Evolutionary conservation across 2,888 invertebrate species (phyloP).

Genomic region (Trachelus tabidus): DNA sequence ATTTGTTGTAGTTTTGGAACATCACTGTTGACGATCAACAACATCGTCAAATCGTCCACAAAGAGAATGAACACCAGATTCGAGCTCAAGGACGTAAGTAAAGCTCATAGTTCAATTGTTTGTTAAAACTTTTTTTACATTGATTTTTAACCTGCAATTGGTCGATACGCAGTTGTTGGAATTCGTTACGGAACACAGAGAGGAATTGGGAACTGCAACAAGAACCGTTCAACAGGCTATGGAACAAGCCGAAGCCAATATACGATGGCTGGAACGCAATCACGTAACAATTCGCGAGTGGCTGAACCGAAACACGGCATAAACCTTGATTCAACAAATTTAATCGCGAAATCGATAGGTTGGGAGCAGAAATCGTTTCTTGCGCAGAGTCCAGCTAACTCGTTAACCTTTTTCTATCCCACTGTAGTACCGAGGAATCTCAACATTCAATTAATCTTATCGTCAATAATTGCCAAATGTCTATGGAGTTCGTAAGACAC

Average conservation of each 20-base stretch:
- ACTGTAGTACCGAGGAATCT: neutral
- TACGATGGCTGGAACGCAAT: conserved; percentile 85
- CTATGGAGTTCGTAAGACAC: neutral
- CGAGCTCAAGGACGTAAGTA: conserved; percentile 80
- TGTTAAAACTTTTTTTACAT: conserved; percentile 9
- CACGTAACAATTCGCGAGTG: conserved; percentile 80
- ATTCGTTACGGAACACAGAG: conserved; percentile 74
- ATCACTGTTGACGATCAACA: conserved; percentile 76
- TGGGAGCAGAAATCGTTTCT: neutral
- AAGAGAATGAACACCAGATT: conserved; percentile 79
- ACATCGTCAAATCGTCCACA: conserved; percentile 79
- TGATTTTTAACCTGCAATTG: conserved; percentile 9
- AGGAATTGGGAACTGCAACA: conserved; percentile 75
- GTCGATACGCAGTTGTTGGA: conserved; percentile 71
- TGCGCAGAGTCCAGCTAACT: neutral
- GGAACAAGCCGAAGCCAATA: conserved; percentile 84
- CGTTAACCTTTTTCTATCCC: neutral
- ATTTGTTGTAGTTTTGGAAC: conserved; percentile 74
- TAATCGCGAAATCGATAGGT: neutral
- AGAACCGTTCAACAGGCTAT: conserved; percentile 83
- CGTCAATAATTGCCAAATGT: neutral
- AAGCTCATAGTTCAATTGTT: neutral
- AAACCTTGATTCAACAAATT: conserved; percentile 16
- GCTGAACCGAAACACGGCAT: conserved; percentile 68
- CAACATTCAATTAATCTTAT: neutral